phyloP scores from a whole-genome alignment of 2,888 invertebrate species.

The Chesias legatella region DNA sequence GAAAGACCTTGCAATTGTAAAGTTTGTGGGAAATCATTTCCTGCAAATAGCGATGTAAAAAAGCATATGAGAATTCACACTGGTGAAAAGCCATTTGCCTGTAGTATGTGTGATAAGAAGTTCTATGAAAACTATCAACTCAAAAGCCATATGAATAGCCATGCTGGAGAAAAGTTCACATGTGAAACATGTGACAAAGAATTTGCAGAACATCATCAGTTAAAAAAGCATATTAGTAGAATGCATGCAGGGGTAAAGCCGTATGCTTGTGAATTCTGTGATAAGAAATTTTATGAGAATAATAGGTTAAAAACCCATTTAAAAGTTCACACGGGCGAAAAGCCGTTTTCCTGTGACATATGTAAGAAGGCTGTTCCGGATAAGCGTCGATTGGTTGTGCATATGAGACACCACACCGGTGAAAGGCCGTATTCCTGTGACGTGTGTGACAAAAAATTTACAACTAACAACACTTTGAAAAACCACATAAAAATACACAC shows the following conservation, averaged over 20 bases:
- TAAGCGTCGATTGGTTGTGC: constrained; percentile 13
- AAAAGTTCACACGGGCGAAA: constrained; percentile 12
- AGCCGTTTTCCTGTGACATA: constrained; percentile 9
- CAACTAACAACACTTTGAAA: constrained; percentile 9
- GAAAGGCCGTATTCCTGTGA: constrained; percentile 12
- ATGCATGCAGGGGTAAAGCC: constrained; percentile 7
- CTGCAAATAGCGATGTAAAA: constrained; percentile 1
- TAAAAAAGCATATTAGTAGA: constrained; percentile 7
- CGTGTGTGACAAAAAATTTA: constrained; percentile 12
- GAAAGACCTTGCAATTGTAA: neutral
- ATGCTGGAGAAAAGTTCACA: constrained; percentile 1
- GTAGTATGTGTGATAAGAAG: constrained; percentile 11
- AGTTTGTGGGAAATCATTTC: constrained; percentile 5
- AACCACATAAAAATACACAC: constrained; percentile 11
- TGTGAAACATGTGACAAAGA: constrained; percentile 9
- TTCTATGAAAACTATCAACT: constrained; percentile 15
- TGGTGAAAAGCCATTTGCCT: constrained; percentile 8
- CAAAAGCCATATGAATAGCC: constrained; percentile 10
- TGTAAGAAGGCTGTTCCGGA: constrained; percentile 11
- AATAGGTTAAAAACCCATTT: constrained; percentile 7
- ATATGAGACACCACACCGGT: constrained; percentile 9
- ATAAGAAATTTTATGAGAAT: constrained; percentile 12
- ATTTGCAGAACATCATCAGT: constrained; percentile 5
- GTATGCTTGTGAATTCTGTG: constrained; percentile 9
- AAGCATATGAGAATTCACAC: constrained; percentile 10